Percentiles rank a stretch among this genome's conserved stretches.
These are phyloP conservation scores for Ichneumon xanthorius DNA, from an alignment of 2,888 invertebrate species.

Conservation along the genomic window DNA sequence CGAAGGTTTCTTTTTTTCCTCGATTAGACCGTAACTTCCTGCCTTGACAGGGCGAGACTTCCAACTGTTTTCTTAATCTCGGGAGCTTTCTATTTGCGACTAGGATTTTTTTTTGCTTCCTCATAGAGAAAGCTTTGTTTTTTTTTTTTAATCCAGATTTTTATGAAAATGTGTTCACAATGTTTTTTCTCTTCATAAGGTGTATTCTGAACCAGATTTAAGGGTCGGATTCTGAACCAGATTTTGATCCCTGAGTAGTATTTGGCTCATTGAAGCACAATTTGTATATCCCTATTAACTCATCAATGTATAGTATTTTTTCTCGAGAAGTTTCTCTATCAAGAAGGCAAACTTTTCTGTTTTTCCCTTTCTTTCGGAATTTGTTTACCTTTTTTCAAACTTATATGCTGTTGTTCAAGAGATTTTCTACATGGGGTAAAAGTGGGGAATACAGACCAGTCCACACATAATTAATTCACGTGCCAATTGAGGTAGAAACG, in stretches of 20 bases:
- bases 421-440: neutral
- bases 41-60: neutral
- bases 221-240: neutral
- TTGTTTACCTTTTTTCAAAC: neutral
- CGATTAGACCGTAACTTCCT: slow-evolving; percentile 13
- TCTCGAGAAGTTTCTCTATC: too few relatives aligned
- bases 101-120: neutral
- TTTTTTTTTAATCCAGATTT: too few relatives aligned
- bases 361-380: neutral
- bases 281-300: neutral
- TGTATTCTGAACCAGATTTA: too few relatives aligned
- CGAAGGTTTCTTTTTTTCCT: slow-evolving; percentile 5
- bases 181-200: neutral
- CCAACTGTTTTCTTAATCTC: neutral
- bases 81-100: neutral
- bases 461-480: neutral
- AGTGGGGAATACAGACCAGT: neutral
- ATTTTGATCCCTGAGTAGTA: too few relatives aligned
- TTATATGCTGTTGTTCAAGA: neutral
- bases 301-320: neutral
- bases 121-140: too few relatives aligned
- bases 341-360: neutral
- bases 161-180: too few relatives aligned
- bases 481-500: neutral
- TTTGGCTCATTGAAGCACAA: too few relatives aligned